A percentile compares a stretch with the other conserved stretches of the same genome.
These are phyloP conservation scores for Dugesia japonica DNA, from an alignment of 2,888 invertebrate genomes.

Conservation along the genomic window DNA sequence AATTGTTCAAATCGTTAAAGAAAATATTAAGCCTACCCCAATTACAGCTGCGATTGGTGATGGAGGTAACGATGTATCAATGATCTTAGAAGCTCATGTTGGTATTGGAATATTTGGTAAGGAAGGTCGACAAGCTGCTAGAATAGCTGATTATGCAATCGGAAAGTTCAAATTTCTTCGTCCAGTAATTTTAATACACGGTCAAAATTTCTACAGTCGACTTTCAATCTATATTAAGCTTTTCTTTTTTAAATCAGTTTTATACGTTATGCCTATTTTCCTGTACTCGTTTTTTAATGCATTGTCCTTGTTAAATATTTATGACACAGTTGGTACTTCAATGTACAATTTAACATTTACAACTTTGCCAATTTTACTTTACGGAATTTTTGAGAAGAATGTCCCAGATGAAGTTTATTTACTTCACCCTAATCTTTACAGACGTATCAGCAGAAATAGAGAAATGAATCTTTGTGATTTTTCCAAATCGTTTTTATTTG, in stretches of 20 bases:
- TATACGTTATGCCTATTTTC: constrained; percentile 57
- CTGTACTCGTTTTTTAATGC: constrained; percentile 49
- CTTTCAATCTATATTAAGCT: constrained; percentile 62
- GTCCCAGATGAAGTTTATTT: constrained; percentile 52
- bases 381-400: constrained; percentile 63
- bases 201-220: constrained; percentile 66
- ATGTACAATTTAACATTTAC: constrained; percentile 63
- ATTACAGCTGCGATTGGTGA: constrained; percentile 84
- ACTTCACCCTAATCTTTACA: constrained; percentile 59
- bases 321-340: constrained; percentile 61
- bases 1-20: constrained; percentile 67
- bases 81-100: constrained; percentile 64
- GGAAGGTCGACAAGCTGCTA: constrained; percentile 54
- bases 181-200: not conserved
- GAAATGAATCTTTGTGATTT: not conserved
- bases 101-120: constrained; percentile 50
- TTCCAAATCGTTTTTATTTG: not conserved
- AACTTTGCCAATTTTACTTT: constrained; percentile 59
- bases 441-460: not conserved
- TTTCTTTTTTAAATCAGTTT: constrained; percentile 70
- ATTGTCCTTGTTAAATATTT: constrained; percentile 53
- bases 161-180: constrained; percentile 60
- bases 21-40: constrained; percentile 52
- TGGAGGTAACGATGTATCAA: constrained; percentile 89
- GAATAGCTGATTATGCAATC: constrained; percentile 69